Base-by-base conservation (phyloP, 2,797 vertebrate genomes). In the Adrianichthys oophorus region DNA sequence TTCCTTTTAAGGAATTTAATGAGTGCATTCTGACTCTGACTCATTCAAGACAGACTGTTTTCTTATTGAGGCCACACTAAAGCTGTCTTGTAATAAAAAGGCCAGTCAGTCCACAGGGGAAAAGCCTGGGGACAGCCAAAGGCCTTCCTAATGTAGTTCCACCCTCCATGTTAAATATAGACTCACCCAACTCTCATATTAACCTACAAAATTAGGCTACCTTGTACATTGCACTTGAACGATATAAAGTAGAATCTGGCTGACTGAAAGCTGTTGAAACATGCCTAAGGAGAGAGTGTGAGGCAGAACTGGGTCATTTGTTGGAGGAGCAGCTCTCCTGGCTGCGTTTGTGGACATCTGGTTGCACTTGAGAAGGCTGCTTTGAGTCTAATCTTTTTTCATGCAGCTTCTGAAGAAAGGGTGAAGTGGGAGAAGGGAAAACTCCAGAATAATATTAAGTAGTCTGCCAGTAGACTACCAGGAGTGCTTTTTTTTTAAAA, bases 131-230 rank as follows among this genome's bases (percentile, higher is more conserved):
- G 89, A 91, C 86, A 67, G 86, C 85, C 80, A 64, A 69, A 66
- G 70, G 87, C 83, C 83, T 74, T 89, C 88, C 82, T 88, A 88
- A 85, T 85, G 86, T 85, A 84, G 81, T 86, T 91, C 82, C 73
- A 80, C 83, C 85, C 78, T 67, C 55, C 57, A 26, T 71, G 78
- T 88, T 92, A 93, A 90, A 91, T 90, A 89, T 93, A 92, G 90
- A 67, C 40, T 10, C 84, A 79, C 76, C 74, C 57, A 80, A 76
- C 85, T 85, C 87, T 74, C 87, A 85, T 87, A 90, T 91, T 91
- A 92, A 91, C 92, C 89, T 73, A 71, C 50, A 62, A 90, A 92
- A 92, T 90, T 74, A 89, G 90, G 91, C 80, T 90, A 89, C 80
- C 77, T 87, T 83, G 67, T 43, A 65, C 79, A 68, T 62, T 72